phyloP scores from a whole-genome alignment of 2,797 vertebrate genomes.

The Taeniopygia guttata region DNA sequence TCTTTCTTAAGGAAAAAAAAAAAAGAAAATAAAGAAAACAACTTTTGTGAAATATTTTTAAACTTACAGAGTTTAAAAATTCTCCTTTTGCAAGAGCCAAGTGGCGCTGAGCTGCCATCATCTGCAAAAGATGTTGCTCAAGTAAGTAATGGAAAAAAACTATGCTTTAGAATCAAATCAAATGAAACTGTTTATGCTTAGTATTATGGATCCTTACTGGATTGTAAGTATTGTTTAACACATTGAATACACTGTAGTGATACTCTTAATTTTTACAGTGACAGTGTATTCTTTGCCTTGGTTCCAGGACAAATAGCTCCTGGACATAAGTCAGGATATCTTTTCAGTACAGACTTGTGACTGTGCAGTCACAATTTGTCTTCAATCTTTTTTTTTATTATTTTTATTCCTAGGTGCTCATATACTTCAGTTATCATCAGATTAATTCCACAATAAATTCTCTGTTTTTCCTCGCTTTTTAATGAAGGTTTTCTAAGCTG shows the following conservation, averaged over 20 bases:
- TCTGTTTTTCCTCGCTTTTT: neutral
- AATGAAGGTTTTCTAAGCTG: neutral
- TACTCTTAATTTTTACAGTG: neutral
- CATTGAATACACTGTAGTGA: neutral
- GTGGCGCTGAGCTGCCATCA: neutral
- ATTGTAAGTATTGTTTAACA: neutral
- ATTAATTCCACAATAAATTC: neutral
- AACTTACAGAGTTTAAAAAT: neutral
- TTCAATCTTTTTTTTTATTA: neutral
- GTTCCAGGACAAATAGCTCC: neutral
- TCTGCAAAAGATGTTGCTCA: constrained; percentile 17
- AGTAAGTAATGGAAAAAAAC: neutral
- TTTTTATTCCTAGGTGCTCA: neutral
- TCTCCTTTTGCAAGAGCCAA: neutral
- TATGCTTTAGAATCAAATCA: neutral
- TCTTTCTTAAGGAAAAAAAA: neutral
- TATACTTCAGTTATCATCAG: neutral
- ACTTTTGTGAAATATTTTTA: neutral
- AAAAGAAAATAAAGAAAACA: neutral
- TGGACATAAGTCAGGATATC: neutral
- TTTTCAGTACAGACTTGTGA: neutral
- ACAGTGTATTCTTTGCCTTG: neutral
- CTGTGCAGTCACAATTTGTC: neutral
- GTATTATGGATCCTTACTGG: neutral
- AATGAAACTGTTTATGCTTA: neutral